Conservation (phyloP, 2,797 vertebrate genomes). For the Danio albolineatus region DNA sequence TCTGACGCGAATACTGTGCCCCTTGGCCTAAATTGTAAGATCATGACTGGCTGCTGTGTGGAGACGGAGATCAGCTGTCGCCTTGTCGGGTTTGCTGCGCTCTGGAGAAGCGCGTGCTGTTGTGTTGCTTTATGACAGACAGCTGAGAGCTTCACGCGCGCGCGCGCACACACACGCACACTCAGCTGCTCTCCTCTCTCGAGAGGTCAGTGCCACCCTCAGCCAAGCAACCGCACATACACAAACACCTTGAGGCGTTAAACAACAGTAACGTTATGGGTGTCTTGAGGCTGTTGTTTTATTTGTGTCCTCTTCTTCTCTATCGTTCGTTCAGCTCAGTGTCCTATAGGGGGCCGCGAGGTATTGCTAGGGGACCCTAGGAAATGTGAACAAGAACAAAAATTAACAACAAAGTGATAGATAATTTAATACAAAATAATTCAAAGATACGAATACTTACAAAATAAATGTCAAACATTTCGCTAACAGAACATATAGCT, state of each 20-base stretch:
- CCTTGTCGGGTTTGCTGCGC: neutral
- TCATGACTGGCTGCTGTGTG: neutral
- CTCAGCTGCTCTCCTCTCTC: neutral
- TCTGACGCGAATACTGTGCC: slow-evolving; percentile 50
- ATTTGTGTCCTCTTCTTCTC: neutral
- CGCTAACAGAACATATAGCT: too few relatives aligned
- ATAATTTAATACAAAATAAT: too few relatives aligned
- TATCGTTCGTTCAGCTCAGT: neutral
- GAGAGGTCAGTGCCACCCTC: slow-evolving; percentile 39
- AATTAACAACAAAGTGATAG: too few relatives aligned
- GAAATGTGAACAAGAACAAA: too few relatives aligned
- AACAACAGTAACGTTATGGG: neutral
- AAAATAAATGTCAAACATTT: too few relatives aligned
- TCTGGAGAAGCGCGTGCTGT: slow-evolving; percentile 11
- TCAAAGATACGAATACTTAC: too few relatives aligned
- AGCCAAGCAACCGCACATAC: slow-evolving; percentile 36
- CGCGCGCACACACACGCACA: neutral
- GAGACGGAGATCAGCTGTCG: neutral
- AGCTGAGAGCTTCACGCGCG: neutral
- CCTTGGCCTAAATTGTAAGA: neutral
- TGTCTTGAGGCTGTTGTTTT: neutral
- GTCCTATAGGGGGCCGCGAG: too few relatives aligned
- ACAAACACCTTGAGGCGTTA: slow-evolving; percentile 12
- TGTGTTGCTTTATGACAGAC: slow-evolving; percentile 26
- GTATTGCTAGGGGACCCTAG: too few relatives aligned